Evolutionary conservation across 2,888 invertebrate genomes (phyloP).

Genomic region (Synanthedon myopaeformis): DNA sequence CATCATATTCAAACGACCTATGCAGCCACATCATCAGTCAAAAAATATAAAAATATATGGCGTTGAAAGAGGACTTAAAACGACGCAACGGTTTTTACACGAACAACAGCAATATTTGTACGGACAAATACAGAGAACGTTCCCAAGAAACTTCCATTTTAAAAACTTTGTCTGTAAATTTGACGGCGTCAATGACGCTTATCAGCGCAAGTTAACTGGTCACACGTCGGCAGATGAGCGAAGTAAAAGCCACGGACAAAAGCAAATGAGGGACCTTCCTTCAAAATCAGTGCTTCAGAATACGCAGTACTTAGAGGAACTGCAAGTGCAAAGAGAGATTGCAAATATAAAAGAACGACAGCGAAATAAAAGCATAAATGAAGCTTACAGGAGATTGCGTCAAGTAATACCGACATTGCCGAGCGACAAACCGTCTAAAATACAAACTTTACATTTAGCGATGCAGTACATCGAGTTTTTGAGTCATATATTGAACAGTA

Average conservation of each 20-base stretch:
- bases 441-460: constrained; percentile 96
- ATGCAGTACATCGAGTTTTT: constrained; percentile 95
- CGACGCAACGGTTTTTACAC: constrained; percentile 31
- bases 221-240: constrained; percentile 36
- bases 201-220: constrained; percentile 25
- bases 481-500: constrained; percentile 81
- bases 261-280: constrained; percentile 38
- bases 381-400: constrained; percentile 92
- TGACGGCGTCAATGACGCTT: constrained; percentile 32
- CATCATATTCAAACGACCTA: constrained; percentile 45
- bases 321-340: constrained; percentile 88
- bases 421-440: constrained; percentile 98
- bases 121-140: constrained; percentile 41
- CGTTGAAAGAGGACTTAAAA: constrained; percentile 43
- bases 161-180: constrained; percentile 43
- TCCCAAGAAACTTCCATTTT: constrained; percentile 40
- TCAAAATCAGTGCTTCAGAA: constrained; percentile 72
- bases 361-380: constrained; percentile 93
- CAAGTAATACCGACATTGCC: constrained; percentile 98
- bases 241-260: constrained; percentile 52
- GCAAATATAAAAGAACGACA: constrained; percentile 98
- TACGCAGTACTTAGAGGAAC: constrained; percentile 78
- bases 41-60: constrained; percentile 30
- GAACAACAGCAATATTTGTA: constrained; percentile 29
- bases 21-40: constrained; percentile 32